Conservation (phyloP, 2,888 invertebrate genomes). For the Drosophila borealis region DNA sequence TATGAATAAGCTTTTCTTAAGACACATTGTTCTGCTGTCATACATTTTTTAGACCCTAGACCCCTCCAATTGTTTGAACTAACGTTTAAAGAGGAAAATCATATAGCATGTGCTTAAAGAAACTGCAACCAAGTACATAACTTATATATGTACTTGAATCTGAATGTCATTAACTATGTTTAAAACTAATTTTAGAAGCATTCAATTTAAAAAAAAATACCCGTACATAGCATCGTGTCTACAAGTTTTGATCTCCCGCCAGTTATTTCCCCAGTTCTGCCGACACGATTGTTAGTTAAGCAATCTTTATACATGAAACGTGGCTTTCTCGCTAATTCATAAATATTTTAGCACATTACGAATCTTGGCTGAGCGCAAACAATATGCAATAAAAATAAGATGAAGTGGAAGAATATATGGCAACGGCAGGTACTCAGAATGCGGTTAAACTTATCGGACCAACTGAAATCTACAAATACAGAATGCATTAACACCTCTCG, state of each 20-base stretch:
- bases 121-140: no score
- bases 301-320: conserved; percentile 34
- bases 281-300: conserved; percentile 15
- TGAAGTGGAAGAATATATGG: conserved; percentile 8
- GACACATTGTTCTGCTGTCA: no score
- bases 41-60: no score
- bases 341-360: conserved; percentile 64
- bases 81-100: no score
- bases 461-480: conserved; percentile 49
- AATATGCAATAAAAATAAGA: conserved; percentile 37
- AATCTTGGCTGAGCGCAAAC: conserved; percentile 18
- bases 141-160: no score
- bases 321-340: conserved; percentile 61
- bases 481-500: conserved; percentile 71
- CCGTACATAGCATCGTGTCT: not conserved
- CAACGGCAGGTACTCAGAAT: conserved; percentile 21
- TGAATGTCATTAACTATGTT: no score
- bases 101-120: no score
- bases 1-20: no score
- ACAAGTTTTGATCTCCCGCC: conserved; percentile 3
- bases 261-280: conserved; percentile 4
- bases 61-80: no score
- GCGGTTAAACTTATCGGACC: conserved; percentile 45
- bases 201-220: not conserved
- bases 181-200: not conserved